Percentiles rank a stretch among this genome's conserved stretches.
Evolutionary conservation across 2,888 invertebrate species (phyloP).

Genomic region (Girardia tigrina): DNA sequence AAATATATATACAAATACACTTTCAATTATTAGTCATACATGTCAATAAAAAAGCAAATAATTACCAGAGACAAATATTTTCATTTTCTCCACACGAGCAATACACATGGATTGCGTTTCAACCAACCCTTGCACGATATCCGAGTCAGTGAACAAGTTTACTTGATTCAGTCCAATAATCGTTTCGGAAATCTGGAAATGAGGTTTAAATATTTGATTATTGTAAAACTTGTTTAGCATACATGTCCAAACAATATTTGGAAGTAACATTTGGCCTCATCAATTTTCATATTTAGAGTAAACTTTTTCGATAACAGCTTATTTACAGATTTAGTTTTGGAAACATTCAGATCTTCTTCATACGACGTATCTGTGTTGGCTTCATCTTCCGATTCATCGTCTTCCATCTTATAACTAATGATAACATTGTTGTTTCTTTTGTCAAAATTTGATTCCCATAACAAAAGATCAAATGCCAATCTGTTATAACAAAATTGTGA

Average conservation of each 20-base stretch:
- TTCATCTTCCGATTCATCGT: neutral
- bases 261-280: neutral
- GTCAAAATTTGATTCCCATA: neutral
- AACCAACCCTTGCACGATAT: neutral
- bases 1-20: too few species aligned
- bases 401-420: neutral
- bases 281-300: constrained; percentile 9
- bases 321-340: neutral
- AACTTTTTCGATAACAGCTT: neutral
- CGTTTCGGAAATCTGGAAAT: neutral
- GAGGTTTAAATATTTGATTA: neutral
- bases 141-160: neutral
- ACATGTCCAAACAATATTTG: neutral
- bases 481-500: too few species aligned
- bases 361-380: constrained; percentile 1
- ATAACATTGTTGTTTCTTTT: neutral
- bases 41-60: too few species aligned
- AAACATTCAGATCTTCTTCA: neutral
- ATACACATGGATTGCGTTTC: constrained; percentile 15
- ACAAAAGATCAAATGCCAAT: neutral
- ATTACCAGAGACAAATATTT: neutral
- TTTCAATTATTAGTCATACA: too few species aligned
- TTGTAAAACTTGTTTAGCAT: neutral
- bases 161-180: neutral
- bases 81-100: neutral